These are phyloP conservation scores for Nycteola revayana DNA, from an alignment of 2,888 invertebrate species.

Conservation along the genomic window DNA sequence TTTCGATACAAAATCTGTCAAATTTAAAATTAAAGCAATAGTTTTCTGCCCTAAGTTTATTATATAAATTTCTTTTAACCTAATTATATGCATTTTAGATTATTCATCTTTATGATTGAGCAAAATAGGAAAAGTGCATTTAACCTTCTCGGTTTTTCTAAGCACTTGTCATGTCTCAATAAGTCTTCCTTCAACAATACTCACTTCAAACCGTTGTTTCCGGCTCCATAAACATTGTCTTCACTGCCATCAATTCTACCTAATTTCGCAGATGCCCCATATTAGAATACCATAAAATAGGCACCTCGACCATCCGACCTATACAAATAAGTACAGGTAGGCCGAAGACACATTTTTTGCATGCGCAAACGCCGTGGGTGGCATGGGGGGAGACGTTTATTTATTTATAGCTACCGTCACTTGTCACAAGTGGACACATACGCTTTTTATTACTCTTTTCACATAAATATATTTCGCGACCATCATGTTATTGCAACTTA, in stretches of 20 bases:
- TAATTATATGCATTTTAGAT: too few relatives aligned
- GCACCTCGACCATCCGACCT: slow-evolving; percentile 20
- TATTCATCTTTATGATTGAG: too few relatives aligned
- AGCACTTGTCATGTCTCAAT: too few relatives aligned
- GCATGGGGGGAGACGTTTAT: slow-evolving; percentile 44
- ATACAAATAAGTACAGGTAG: slow-evolving; percentile 31
- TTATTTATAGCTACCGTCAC: slow-evolving; percentile 51
- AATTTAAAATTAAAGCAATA: too few relatives aligned
- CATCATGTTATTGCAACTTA: slow-evolving; percentile 24
- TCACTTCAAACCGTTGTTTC: too few relatives aligned
- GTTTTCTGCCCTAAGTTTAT: too few relatives aligned
- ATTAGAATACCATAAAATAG: slow-evolving; percentile 28
- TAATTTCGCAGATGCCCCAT: slow-evolving; percentile 11
- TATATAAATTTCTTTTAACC: too few relatives aligned
- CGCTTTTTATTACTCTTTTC: slow-evolving; percentile 26
- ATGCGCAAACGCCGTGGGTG: slow-evolving; percentile 50
- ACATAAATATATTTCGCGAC: slow-evolving; percentile 26
- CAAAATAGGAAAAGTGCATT: too few relatives aligned
- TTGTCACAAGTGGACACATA: slow-evolving; percentile 37
- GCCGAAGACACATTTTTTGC: slow-evolving; percentile 45
- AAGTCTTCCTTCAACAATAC: too few relatives aligned
- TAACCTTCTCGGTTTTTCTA: too few relatives aligned
- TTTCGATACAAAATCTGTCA: too few relatives aligned
- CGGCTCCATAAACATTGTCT: too few relatives aligned
- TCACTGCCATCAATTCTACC: background rate